phyloP scores from a whole-genome alignment of 2,113 vertebrate species.

The Guaruba guarouba region DNA sequence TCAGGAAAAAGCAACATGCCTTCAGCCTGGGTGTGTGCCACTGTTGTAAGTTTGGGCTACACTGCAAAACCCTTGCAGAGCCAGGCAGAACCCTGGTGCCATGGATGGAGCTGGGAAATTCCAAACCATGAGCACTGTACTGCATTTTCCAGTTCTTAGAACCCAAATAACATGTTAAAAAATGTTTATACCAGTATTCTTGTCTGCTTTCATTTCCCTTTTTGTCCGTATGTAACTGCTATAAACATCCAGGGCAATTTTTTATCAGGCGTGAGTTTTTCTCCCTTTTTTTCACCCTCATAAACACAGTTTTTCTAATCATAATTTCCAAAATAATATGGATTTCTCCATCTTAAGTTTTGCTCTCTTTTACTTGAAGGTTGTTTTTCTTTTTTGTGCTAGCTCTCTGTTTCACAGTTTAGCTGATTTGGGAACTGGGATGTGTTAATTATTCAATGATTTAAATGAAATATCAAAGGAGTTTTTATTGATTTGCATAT shows the following conservation, averaged over 20 bases:
- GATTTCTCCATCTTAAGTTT: not conserved
- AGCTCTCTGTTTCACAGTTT: not conserved
- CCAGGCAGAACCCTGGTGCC: not conserved
- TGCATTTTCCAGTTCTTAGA: not conserved
- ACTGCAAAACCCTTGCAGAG: not conserved
- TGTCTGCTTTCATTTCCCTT: not conserved
- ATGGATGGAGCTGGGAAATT: not conserved
- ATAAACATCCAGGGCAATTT: not conserved
- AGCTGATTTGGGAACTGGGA: not conserved
- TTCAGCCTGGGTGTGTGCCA: accelerated
- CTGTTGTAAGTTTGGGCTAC: not conserved
- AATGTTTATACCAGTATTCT: not conserved
- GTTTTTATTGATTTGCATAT: constrained; percentile 70
- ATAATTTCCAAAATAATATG: not conserved
- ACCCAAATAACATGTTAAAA: not conserved
- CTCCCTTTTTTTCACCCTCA: not conserved
- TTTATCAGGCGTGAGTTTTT: not conserved
- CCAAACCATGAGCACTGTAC: not conserved
- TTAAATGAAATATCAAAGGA: constrained; percentile 66
- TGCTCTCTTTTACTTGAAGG: not conserved
- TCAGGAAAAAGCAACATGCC: not conserved
- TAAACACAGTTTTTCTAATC: not conserved
- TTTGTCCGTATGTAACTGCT: not conserved
- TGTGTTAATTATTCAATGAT: constrained; percentile 67
- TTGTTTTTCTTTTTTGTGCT: not conserved